A percentile compares a stretch with the other conserved stretches of the same genome.
These are phyloP conservation scores for Tenthredo mesomela DNA, from an alignment of 2,888 invertebrate genomes.

Conservation along the genomic window DNA sequence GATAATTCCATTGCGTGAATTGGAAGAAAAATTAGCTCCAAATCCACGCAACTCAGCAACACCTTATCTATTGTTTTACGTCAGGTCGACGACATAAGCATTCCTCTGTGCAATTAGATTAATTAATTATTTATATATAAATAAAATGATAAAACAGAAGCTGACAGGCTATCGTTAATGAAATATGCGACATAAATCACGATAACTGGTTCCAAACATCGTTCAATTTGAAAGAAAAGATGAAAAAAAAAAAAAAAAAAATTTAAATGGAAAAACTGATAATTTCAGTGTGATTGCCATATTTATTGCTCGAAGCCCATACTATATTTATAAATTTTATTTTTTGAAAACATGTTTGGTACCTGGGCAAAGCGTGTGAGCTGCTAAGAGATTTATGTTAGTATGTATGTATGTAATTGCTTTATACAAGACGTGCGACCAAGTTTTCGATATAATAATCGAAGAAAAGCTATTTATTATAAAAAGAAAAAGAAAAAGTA, in stretches of 20 bases:
- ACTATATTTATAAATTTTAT: slow-evolving; percentile 23
- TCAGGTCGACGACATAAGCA: slow-evolving; percentile 76
- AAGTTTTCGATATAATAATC: slow-evolving; percentile 14
- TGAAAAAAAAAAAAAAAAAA: background rate
- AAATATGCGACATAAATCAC: background rate
- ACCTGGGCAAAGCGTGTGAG: slow-evolving; percentile 32
- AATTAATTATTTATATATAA: slow-evolving; percentile 35
- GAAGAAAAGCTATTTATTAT: slow-evolving; percentile 30
- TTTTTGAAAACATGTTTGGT: slow-evolving; percentile 38
- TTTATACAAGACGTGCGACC: slow-evolving; percentile 39
- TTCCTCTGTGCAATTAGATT: slow-evolving; percentile 48
- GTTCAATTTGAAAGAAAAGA: background rate
- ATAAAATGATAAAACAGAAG: background rate
- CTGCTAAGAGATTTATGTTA: slow-evolving; percentile 34
- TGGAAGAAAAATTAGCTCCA: slow-evolving; percentile 88
- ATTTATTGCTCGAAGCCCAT: slow-evolving; percentile 37
- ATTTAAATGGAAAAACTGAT: background rate
- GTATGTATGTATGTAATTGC: slow-evolving; percentile 36
- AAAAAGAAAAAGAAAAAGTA: background rate
- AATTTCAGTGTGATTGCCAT: slow-evolving; percentile 16
- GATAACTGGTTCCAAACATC: background rate
- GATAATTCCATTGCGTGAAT: slow-evolving; percentile 88
- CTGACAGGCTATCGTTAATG: slow-evolving; percentile 12
- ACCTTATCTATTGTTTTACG: slow-evolving; percentile 93
- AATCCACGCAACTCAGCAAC: slow-evolving; percentile 88